Base-by-base conservation (phyloP, 2,888 invertebrate species). In the Athripsodes cinereus region DNA sequence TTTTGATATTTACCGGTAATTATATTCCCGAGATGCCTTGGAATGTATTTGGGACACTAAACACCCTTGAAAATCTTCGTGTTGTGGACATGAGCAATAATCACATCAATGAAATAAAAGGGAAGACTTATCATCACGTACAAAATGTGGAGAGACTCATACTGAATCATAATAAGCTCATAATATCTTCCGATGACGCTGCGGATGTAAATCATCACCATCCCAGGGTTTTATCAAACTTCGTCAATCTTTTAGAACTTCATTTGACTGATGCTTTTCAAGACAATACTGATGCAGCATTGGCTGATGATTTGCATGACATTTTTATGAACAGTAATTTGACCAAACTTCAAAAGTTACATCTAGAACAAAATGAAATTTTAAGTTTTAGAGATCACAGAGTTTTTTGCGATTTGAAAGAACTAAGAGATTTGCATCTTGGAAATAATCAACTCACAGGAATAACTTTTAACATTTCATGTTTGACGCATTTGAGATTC, bases 321-420 rank as follows among this genome's bases (percentile, higher is more conserved):
- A 85, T 88, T 57, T 88, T 89, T 67, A 80, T 83, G 6, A 83
- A 85, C 64, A 84, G 86, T 64, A 83, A 85, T 67, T 68, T 88
- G 62, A 80, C 79, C 1, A 81, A 80, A 61, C 70, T 90, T 63
- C 80, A 81, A 62, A 88, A 88, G 67, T 70, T 90, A 1, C 88
- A 90, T 69, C 70, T 90, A 66, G 89, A 89, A 66, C 87, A 88
- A 66, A 90, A 90, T 68, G 86, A 88, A 69, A 88, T 90, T 26
- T 80, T 79, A 22, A 74, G 78, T 52, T 86, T 88, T 64, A 76
- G 75, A 59, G 85, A 87, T 68, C 74, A 76, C 13, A 78, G 78
- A 48, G 82, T 88, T 1, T 90, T 90, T 68, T 90, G 89, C 66
- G 83, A 84, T 66, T 71, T 89, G 21, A 84, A 85, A 0, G 78